Base-by-base conservation (phyloP, 2,888 invertebrate genomes). In the Microctonus hyperodae region DNA sequence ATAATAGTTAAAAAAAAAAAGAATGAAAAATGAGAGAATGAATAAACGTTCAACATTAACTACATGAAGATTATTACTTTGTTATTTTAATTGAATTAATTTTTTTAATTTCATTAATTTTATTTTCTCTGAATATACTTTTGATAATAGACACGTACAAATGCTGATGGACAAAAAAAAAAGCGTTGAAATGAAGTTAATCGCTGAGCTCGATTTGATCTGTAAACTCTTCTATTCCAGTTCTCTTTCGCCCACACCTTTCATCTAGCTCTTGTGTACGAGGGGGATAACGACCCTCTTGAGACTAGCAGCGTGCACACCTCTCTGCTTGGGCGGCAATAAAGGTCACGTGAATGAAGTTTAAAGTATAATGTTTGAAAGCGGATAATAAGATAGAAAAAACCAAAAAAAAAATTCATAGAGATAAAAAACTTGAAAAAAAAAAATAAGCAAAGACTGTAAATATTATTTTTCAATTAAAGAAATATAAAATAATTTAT, bases 201-300 rank as follows among this genome's bases (percentile, higher is more conserved):
- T 44, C 44, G 37, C 4, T 6, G 4, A n/a, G n/a, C 11, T 13
- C 37, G 44, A 44, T 16, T 44, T 44, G 7, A 44, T 44, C 44
- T 16, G 44, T 16, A 44, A 44, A 20, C 44, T 20, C 44, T 44
- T 44, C 7, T 16, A 44, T 20, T 44, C 44, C 16, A 7, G 16
- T 44, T 44, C 7, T n/a, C 7, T 5, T 20, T 44, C 7, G 6
- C 16, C n/a, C 6, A 20, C 6, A 44, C 44, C 2, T 44, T 16
- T 7, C 16, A 44, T 44, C 44, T 44, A 16, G 16, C 44, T 44
- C 16, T 9, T 6, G 20, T 44, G 16, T 44, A 20, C 20, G 44
- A 44, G 6, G 44, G 44, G 48, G 25, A 59, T 59, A 59, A 59
- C 59, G 59, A 59, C 28, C 59, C 59, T 59, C 59, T 59, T 25